Evolutionary conservation across 1,140 invertebrate species (phyloP).

Genomic region (Metaphire vulgaris): DNA sequence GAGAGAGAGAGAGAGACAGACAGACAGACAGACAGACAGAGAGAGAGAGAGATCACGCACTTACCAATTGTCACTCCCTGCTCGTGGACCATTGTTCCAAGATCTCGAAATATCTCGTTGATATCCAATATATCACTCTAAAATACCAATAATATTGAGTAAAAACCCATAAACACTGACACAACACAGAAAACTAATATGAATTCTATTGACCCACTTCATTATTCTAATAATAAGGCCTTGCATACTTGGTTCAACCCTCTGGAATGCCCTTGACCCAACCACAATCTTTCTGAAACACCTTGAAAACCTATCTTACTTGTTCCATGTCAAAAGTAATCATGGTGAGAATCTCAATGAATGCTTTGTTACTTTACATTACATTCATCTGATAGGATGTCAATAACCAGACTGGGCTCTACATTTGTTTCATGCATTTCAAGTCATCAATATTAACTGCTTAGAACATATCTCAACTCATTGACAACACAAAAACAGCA

Average conservation of each 20-base stretch:
- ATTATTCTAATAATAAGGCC: neutral
- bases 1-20: neutral
- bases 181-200: neutral
- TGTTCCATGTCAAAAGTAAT: no score
- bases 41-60: no score
- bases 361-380: no score
- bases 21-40: no score
- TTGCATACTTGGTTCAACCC: neutral
- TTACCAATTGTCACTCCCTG: conserved; percentile 16
- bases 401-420: no score
- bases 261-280: neutral
- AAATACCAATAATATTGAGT: conserved; percentile 1
- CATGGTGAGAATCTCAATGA: no score
- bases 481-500: no score
- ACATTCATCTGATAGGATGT: no score
- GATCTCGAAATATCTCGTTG: conserved; percentile 20
- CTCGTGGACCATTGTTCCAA: conserved; percentile 22
- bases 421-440: no score
- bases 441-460: no score
- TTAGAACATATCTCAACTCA: no score
- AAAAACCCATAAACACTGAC: neutral
- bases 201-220: neutral
- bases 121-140: conserved; percentile 27
- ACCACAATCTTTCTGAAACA: neutral
- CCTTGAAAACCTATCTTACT: conserved; percentile 7